phyloP scores from a whole-genome alignment of 2,113 vertebrate species.

The Tricholaema leucomelas region DNA sequence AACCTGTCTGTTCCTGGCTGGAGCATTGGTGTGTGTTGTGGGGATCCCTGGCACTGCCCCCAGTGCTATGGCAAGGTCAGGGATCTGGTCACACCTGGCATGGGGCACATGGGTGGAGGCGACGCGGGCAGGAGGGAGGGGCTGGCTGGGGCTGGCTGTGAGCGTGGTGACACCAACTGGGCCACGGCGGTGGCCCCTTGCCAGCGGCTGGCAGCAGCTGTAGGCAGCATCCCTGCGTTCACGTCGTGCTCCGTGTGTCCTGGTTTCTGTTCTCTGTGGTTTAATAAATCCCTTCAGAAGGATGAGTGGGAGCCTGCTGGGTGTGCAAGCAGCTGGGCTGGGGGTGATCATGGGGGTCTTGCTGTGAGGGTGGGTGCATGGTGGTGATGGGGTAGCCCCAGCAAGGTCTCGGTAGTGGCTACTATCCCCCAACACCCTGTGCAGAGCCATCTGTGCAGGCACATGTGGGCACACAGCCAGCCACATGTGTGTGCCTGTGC shows the following conservation, averaged over 20 bases:
- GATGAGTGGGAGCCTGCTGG: background rate
- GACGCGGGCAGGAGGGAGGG: background rate
- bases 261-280: constrained; percentile 77
- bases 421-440: background rate
- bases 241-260: constrained; percentile 71
- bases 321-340: background rate
- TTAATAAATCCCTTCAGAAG: constrained; percentile 81
- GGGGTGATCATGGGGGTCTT: background rate
- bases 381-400: rapidly evolving
- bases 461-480: rapidly evolving
- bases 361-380: background rate
- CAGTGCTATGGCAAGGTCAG: background rate
- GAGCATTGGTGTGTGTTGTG: rapidly evolving
- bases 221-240: background rate
- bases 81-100: background rate
- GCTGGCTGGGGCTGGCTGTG: background rate
- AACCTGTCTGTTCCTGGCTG: background rate
- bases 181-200: background rate
- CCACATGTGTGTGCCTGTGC: too few species aligned
- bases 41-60: background rate
- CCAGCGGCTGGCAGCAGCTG: background rate
- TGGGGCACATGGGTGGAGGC: background rate
- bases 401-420: rapidly evolving
- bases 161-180: background rate
- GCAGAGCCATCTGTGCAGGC: background rate